Conservation (phyloP, 2,797 vertebrate genomes). For the Rhyacichthys aspro region DNA sequence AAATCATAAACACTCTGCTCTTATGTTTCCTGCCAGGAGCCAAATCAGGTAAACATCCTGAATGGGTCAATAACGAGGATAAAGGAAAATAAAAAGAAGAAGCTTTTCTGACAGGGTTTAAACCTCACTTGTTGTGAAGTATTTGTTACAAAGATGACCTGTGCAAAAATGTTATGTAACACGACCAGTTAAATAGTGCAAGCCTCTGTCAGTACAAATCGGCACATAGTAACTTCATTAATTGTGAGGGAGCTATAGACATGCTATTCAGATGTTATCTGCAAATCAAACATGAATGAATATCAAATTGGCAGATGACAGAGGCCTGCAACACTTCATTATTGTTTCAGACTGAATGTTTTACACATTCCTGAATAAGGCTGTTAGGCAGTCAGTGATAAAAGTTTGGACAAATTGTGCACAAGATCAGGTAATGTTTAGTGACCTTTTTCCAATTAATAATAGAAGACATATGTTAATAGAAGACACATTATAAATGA, state of each 20-base stretch:
- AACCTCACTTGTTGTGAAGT: constrained; percentile 13
- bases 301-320: constrained; percentile 38
- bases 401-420: too few relatives aligned
- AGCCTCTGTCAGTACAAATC: too few relatives aligned
- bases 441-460: too few relatives aligned
- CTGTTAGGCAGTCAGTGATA: too few relatives aligned
- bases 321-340: constrained; percentile 29
- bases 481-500: not conserved
- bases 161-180: too few relatives aligned
- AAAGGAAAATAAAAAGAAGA: constrained; percentile 12
- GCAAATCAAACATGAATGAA: constrained; percentile 36
- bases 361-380: too few relatives aligned
- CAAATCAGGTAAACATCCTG: constrained; percentile 63
- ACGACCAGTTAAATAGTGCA: too few relatives aligned
- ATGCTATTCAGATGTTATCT: constrained; percentile 23
- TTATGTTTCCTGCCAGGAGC: constrained; percentile 53
- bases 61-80: constrained; percentile 50
- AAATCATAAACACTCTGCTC: constrained; percentile 59
- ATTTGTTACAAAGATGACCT: constrained; percentile 10
- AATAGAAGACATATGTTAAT: too few relatives aligned
- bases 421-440: too few relatives aligned
- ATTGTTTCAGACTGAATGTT: constrained; percentile 26
- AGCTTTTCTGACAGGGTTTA: constrained; percentile 23
- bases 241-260: constrained; percentile 1
- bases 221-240: constrained; percentile 4